Base-by-base conservation (phyloP, 2,888 invertebrate species). In the Neuroscelio doddi region DNA sequence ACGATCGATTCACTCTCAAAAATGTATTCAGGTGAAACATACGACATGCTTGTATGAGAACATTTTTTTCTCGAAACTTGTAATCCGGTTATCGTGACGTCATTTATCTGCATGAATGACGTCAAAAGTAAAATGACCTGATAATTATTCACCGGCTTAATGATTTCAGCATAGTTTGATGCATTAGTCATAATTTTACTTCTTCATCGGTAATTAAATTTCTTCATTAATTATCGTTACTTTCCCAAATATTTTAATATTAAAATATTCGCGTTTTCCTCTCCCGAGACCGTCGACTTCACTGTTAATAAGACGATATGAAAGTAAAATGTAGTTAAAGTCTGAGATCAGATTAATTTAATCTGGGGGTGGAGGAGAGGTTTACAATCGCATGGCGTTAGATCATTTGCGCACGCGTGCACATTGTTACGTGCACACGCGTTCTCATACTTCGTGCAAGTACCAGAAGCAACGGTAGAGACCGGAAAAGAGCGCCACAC, bases 401-500 rank as follows among this genome's bases (percentile, higher is more conserved):
- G 38, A 38, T 3, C 38, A 38, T 38, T 38, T 16, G 15, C 38
- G 9, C 17, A 17, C 30, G 9, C 10, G 30, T 30, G 30, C 30
- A 10, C 17, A 38, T 38, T 38, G 38, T 38, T 38, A 38, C 15
- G 12, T 8, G 9, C 9, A 38, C 17, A 38, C 17, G 17, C 38
- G 38, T 38, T 38, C 38, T 38, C 12, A 36, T 36, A 32, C 3
- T 32, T n/a, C 15, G 10, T 15, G 47, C 57, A 57, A 51, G 58
- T 56, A 59, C 57, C 38, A 38, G 17, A 38, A 17, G 38, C 38
- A 16, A 38, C 17, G 17, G 9, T 10, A 41, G 15, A 71, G 72
- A 78, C 78, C 79, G 80, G 80, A 80, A 79, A 76, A 72, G 71
- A 70, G 64, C 65, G 52, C 64, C 69, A 68, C 70, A 61, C 68